Percentiles rank a stretch among this genome's conserved stretches.
phyloP scores from a whole-genome alignment of 2,797 vertebrate species.

The Orientallactaga sibirica region DNA sequence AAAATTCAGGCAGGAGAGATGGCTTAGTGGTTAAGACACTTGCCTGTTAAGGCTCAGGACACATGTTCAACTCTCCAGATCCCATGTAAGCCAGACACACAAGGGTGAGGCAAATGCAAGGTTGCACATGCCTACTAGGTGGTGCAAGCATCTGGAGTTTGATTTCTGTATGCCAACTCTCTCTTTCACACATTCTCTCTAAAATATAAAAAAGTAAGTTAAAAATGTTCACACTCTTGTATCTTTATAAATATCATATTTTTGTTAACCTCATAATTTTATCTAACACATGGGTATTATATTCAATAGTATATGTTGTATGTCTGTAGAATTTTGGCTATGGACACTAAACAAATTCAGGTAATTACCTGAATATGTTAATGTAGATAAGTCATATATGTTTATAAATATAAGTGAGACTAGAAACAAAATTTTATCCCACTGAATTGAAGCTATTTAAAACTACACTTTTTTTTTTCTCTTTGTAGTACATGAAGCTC shows the following conservation, averaged over 20 bases:
- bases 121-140: too few relatives aligned
- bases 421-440: constrained; percentile 54
- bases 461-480: constrained; percentile 14
- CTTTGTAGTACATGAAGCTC: constrained; percentile 22
- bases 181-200: background rate
- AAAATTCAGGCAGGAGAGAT: background rate
- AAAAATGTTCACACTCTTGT: too few relatives aligned
- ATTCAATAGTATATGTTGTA: background rate
- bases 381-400: constrained; percentile 5
- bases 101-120: too few relatives aligned
- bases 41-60: too few relatives aligned
- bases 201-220: background rate
- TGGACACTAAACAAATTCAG: background rate
- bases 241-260: background rate
- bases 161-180: too few relatives aligned
- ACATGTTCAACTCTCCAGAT: too few relatives aligned
- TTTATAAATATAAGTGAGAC: constrained; percentile 13
- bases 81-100: too few relatives aligned
- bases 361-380: background rate
- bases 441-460: constrained; percentile 49
- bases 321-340: constrained; percentile 11
- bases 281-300: background rate
- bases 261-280: constrained; percentile 3
- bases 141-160: too few relatives aligned
- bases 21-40: too few relatives aligned